Conservation (phyloP, 2,113 vertebrate genomes). For the Microcebus tavaratra region DNA sequence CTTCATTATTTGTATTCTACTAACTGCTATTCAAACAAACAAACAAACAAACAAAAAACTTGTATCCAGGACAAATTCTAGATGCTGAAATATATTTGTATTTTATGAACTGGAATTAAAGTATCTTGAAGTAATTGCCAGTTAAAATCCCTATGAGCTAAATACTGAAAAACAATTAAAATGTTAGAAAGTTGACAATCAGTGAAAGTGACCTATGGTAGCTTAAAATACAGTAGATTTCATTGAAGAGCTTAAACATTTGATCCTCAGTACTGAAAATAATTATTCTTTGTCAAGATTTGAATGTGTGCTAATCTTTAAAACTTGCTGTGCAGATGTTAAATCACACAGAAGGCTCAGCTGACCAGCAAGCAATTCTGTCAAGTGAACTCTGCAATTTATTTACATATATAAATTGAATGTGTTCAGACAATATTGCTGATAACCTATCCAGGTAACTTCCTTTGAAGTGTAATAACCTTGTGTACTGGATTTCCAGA, state of each 20-base stretch:
- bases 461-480: neutral
- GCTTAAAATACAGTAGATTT: neutral
- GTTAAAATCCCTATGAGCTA: neutral
- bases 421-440: neutral
- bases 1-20: neutral
- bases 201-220: neutral
- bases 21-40: neutral
- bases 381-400: neutral
- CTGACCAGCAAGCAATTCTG: neutral
- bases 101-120: neutral
- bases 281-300: neutral
- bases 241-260: neutral
- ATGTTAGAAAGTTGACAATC: neutral
- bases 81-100: neutral
- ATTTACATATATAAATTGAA: conserved; percentile 26
- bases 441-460: neutral
- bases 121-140: neutral
- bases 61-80: neutral
- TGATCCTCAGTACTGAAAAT: neutral
- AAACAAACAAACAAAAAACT: neutral
- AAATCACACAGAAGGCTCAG: neutral
- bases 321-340: neutral
- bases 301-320: neutral
- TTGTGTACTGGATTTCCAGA: neutral
- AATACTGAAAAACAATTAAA: neutral